Evolutionary conservation across 2,888 invertebrate genomes (phyloP), one percentile per base, ranked within the genome.

Genomic region (Folsomia candida): DNA sequence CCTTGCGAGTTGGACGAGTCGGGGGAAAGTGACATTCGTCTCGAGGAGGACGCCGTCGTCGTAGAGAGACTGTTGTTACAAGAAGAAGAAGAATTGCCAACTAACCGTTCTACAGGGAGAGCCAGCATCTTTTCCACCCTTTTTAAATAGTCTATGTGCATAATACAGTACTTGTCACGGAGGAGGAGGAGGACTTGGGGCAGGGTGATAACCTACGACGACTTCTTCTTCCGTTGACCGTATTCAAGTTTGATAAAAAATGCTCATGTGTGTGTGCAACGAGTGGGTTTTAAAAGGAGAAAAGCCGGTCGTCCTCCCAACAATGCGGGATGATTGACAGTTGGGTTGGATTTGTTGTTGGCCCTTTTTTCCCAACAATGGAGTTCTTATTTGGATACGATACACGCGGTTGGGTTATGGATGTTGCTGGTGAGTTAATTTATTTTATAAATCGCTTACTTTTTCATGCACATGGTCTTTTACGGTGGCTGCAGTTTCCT

Each of bases 31-130:
- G 69, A 61, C 4, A 26, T 37, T 37, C 14, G 64, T 51, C 64
- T 37, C 1, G 37, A 47, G 22, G 20, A 9, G 11, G 62, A 24
- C 54, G 29, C 64, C 54, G 27, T 65, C 18, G 47, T 9, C 9
- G 47, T 47, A 18, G 18, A 18, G 9, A 24, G 47, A 64, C 18
- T 51, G 14, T 47, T 47, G 20, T 57, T 57, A 57, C 24, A 20
- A 11, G 11, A 9, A 11, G 11, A 6, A n/a, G 57, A 57, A 20
- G 9, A 59, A 59, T 73, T 78, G 11, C 79, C 80, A 24, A 80
- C 75, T 64, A 80, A 73, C 51, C 80, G 71, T 72, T 80, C 80
- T 6, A 80, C 80, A 20, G 80, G 78, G 51, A 80, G 71, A 59
- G 80, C 79, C 69, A 79, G 76, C 80, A 80, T 80, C 64, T 29